A percentile compares a stretch with the other conserved stretches of the same genome.
phyloP scores from a whole-genome alignment of 53 echinoderm and acorn worm genomes.

The Luidia sarsii region DNA sequence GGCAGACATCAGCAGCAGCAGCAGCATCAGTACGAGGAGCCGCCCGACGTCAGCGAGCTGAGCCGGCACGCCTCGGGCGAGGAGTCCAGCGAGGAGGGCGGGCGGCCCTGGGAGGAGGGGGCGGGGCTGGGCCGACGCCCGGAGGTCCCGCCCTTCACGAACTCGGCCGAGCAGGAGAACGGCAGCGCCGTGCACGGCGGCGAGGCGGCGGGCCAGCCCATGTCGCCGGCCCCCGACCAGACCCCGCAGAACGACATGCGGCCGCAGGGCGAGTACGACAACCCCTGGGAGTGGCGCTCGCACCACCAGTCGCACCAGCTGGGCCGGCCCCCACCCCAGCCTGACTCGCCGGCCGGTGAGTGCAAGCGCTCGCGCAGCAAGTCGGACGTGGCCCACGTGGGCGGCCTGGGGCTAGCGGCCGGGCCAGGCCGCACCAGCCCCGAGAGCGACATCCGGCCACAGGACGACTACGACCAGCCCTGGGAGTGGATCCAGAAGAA shows the following conservation, averaged over 20 bases:
- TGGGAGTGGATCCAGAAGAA: constrained; percentile 96
- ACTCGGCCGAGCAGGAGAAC: constrained; percentile 14
- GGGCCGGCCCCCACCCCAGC: constrained; percentile 40
- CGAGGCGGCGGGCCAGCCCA: constrained; percentile 28
- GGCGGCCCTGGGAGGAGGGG: background rate
- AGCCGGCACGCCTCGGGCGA: constrained; percentile 4
- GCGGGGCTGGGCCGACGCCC: background rate
- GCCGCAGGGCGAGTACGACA: constrained; percentile 90
- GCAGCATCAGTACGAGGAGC: constrained; percentile 78
- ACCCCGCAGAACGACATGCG: constrained; percentile 90
- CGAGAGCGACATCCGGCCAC: constrained; percentile 86
- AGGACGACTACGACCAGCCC: constrained; percentile 93
- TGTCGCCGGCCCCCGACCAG: constrained; percentile 61
- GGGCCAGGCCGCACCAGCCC: constrained; percentile 69
- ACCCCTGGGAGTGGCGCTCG: constrained; percentile 97
- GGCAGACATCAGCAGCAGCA: background rate
- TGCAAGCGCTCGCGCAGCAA: constrained; percentile 72
- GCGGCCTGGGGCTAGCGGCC: no score
- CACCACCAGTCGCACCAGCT: constrained; percentile 58
- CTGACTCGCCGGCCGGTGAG: constrained; percentile 61
- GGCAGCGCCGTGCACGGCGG: constrained; percentile 38
- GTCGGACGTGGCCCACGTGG: constrained; percentile 75
- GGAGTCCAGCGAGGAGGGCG: constrained; percentile 25
- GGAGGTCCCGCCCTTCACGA: background rate
- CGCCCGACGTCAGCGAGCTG: constrained; percentile 45